Evolutionary conservation across 1,140 invertebrate genomes (phyloP), one percentile per base, ranked within the genome.

Genomic region (Drosophila nigromelanica): DNA sequence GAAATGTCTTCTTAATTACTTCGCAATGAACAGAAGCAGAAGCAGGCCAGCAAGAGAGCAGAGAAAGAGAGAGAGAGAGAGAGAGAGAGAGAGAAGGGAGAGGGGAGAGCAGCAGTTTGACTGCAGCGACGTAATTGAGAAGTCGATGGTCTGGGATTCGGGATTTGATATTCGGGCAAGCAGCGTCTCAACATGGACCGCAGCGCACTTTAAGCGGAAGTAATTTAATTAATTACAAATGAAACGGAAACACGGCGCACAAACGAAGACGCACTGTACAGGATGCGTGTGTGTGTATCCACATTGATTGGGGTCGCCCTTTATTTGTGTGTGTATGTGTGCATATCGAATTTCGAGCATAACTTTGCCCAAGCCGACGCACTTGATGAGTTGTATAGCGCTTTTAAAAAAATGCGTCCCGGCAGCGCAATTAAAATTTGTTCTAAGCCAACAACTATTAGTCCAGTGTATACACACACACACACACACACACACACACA

Each of bases 221-320:
- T 90, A 90, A 90, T 90, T 90, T 90, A 90, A 90, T 90, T 90
- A 90, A 90, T 90, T 90, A 90, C 89, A 90, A 90, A 90, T 90
- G 89, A 87, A 90, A 90, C 82, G 82, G 82, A 87, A 89, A 89
- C 83, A 89, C 78, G 72, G 63, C 64, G 67, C 37, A 76, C 56
- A 69, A 70, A 50, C 71, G 27, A 48, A 62, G 18, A 30, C 18
- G 18, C 18, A 18, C 30, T 18, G 54, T 12, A 54, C 30, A 24
- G 42, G 12, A n/a, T 50, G 27, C 1, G 33, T 24, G 6, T 45
- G 18, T 54, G 15, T 43, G 56, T 70, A 55, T 24, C 21, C 21
- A 24, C 80, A 60, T 58, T 51, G 51, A 55, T 66, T 64, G 45
- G 37, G 37, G 37, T 11, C 5, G 12, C 50, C 47, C 6, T 51